Evolutionary conservation across 2,888 invertebrate genomes (phyloP).

Genomic region (Acleris laterana): DNA sequence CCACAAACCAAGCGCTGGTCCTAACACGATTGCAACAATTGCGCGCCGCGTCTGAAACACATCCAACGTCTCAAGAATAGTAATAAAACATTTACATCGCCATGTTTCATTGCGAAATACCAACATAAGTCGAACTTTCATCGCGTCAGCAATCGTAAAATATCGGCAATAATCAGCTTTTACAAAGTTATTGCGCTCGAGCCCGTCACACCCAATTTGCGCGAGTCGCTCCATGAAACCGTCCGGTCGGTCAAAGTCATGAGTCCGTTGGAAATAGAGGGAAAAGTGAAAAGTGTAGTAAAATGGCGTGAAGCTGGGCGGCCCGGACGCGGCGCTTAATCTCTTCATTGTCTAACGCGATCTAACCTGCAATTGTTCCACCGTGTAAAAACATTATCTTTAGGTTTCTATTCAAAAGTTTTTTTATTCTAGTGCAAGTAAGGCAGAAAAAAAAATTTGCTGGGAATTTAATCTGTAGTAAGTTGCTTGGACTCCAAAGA

Average conservation of each 20-base stretch:
- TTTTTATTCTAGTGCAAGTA: background rate
- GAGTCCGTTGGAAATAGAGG: slow-evolving; percentile 37
- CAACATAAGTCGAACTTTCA: slow-evolving; percentile 10
- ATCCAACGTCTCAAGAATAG: background rate
- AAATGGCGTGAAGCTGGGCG: slow-evolving; percentile 40
- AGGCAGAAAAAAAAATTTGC: background rate
- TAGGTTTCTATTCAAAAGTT: background rate
- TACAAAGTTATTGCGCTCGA: slow-evolving; percentile 24
- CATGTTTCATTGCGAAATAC: slow-evolving; percentile 4
- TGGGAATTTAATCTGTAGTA: background rate
- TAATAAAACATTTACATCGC: slow-evolving; percentile 18
- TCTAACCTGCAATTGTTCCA: slow-evolving; percentile 5
- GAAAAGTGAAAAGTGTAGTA: slow-evolving; percentile 41
- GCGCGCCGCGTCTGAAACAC: background rate
- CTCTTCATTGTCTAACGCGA: slow-evolving; percentile 44
- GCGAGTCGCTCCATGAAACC: slow-evolving; percentile 42
- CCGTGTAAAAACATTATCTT: background rate
- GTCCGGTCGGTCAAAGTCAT: slow-evolving; percentile 33
- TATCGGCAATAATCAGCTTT: slow-evolving; percentile 16
- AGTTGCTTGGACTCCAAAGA: background rate
- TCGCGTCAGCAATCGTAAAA: slow-evolving; percentile 17
- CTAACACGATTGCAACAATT: background rate
- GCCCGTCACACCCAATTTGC: slow-evolving; percentile 46
- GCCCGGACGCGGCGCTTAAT: slow-evolving; percentile 42
- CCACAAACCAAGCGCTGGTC: background rate